Evolutionary conservation across 1,140 invertebrate genomes (phyloP), one percentile per base, ranked within the genome.

Genomic region (Scaptomyza hsui): DNA sequence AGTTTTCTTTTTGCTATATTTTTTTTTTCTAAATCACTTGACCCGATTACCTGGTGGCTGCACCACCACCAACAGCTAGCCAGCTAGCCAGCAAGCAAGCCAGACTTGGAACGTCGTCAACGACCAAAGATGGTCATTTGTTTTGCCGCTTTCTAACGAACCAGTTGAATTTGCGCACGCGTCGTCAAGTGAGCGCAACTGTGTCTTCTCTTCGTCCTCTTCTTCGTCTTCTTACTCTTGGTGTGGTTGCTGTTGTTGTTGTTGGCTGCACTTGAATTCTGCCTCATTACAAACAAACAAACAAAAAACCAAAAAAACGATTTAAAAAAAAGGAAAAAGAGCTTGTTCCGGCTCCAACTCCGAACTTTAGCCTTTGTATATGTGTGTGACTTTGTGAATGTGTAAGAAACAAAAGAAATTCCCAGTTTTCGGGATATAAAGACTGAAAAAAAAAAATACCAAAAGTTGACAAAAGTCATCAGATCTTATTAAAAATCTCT

Each of bases 141-240:
- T 86, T 85, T 85, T 86, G 81, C 81, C 81, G 81, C 81, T 85
- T 85, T 85, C 81, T 85, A 85, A 86, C 81, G 75, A 80, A 85
- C 81, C 75, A 86, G 81, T 85, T 85, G 81, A 85, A 86, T 74
- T 85, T 75, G 81, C 81, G 81, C 81, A 85, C 69, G 81, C 80
- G 78, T 80, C 67, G 77, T 62, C 56, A 72, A 72, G 61, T 72
- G 55, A 67, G 69, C 62, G 41, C 62, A 72, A 69, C 56, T 53
- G 49, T 57, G 19, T 57, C 62, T 48, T 21, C 16, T 57, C 24
- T 57, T 16, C 53, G 42, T 16, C 5, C 12, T 44, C 39, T 7
- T 49, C 16, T 4, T 12, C 32, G n/a, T 57, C 21, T 16, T 42
- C 6, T 18, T 24, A 3, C 35, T 60, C 26, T 13, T 60, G 35